phyloP scores from a whole-genome alignment of 2,797 vertebrate genomes.

The Sitta carolinensis region DNA sequence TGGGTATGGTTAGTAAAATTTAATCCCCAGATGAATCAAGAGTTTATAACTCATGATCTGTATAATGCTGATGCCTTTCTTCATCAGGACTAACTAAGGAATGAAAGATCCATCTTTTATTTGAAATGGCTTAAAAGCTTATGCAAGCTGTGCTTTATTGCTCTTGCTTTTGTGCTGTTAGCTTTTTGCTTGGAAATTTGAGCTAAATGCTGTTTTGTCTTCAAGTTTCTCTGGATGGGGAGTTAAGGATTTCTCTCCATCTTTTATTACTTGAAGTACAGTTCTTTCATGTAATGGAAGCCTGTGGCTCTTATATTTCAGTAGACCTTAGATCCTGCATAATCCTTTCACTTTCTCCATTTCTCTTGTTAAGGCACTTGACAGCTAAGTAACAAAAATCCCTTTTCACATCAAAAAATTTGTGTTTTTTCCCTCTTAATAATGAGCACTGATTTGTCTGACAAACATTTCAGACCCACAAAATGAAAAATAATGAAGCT shows the following conservation, averaged over 20 bases:
- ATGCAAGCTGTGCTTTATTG: neutral
- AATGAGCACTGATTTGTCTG: neutral
- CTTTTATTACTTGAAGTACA: neutral
- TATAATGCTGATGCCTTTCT: neutral
- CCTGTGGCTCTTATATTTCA: neutral
- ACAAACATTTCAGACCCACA: neutral
- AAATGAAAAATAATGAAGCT: neutral
- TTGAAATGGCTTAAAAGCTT: neutral
- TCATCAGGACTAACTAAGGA: neutral
- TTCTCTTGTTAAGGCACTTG: neutral
- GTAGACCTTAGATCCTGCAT: neutral
- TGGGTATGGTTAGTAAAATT: neutral
- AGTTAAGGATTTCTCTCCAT: neutral
- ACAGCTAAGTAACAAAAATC: neutral
- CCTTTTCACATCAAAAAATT: neutral
- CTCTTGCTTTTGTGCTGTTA: constrained; percentile 10
- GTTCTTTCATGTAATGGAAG: neutral
- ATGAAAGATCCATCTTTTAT: neutral
- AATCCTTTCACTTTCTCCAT: neutral
- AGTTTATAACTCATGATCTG: neutral
- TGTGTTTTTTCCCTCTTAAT: neutral
- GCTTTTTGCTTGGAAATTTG: constrained; percentile 9
- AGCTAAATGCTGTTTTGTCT: constrained; percentile 13
- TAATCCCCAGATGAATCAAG: neutral
- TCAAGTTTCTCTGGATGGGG: neutral